These are phyloP conservation scores for Rhinoderma darwinii DNA, from an alignment of 2,113 vertebrate species.

Conservation along the genomic window DNA sequence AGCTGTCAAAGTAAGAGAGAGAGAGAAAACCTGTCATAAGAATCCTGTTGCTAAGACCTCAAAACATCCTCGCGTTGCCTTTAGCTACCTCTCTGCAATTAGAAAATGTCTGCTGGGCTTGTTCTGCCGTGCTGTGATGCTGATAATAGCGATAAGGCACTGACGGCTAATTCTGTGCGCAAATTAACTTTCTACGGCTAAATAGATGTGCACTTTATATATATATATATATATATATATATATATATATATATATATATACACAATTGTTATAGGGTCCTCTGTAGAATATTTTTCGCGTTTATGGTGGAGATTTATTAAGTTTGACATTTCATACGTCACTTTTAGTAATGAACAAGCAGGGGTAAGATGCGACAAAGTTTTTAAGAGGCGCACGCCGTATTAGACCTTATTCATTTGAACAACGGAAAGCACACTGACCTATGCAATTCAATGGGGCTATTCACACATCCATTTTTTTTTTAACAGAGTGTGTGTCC, in stretches of 20 bases:
- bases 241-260: not conserved
- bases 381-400: too few species aligned
- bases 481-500: too few species aligned
- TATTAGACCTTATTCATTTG: too few species aligned
- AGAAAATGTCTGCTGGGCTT: constrained; percentile 67
- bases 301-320: too few species aligned
- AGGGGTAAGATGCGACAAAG: too few species aligned
- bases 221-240: not conserved
- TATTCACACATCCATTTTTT: too few species aligned
- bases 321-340: too few species aligned
- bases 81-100: constrained; percentile 65
- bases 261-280: too few species aligned
- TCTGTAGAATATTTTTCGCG: not conserved
- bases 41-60: constrained; percentile 54
- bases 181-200: not conserved
- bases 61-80: constrained; percentile 61
- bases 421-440: too few species aligned
- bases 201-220: not conserved
- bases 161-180: not conserved
- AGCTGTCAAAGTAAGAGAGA: constrained; percentile 65
- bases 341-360: too few species aligned
- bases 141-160: constrained; percentile 62
- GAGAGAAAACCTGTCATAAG: constrained; percentile 62
- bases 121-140: constrained; percentile 55
- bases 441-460: too few species aligned